Evolutionary conservation across 1,140 invertebrate species (phyloP).

Genomic region (Drosophila ercepeae): DNA sequence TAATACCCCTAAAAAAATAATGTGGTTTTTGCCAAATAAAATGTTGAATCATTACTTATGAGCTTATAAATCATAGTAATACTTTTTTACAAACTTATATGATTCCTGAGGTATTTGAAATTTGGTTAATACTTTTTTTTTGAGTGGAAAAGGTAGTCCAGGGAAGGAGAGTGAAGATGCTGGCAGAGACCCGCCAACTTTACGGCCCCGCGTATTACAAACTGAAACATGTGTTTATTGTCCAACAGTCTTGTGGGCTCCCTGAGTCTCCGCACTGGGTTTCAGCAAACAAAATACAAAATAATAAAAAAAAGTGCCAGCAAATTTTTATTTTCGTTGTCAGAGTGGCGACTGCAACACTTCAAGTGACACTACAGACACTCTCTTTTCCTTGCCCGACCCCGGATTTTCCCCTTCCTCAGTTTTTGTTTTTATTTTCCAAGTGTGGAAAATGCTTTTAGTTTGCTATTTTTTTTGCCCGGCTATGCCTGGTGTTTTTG

Average conservation of each 20-base stretch:
- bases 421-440: conserved; percentile 24
- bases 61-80: no score
- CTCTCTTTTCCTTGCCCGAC: neutral
- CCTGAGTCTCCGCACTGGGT: conserved; percentile 9
- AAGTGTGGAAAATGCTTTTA: conserved; percentile 40
- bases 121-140: no score
- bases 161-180: neutral
- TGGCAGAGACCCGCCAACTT: conserved; percentile 45
- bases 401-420: conserved; percentile 35
- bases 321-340: conserved; percentile 59
- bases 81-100: no score
- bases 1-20: neutral
- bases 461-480: conserved; percentile 7
- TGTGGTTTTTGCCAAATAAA: conserved; percentile 2
- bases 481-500: conserved; percentile 21
- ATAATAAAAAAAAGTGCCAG: neutral
- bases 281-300: conserved; percentile 6
- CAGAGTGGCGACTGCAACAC: conserved; percentile 76
- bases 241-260: conserved; percentile 42
- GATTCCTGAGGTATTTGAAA: no score
- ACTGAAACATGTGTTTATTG: conserved; percentile 80
- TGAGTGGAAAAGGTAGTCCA: conserved; percentile 6
- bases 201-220: conserved; percentile 74
- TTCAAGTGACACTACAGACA: conserved; percentile 62
- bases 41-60: neutral